phyloP scores from a whole-genome alignment of 2,888 invertebrate genomes.

The Polyploca ridens region DNA sequence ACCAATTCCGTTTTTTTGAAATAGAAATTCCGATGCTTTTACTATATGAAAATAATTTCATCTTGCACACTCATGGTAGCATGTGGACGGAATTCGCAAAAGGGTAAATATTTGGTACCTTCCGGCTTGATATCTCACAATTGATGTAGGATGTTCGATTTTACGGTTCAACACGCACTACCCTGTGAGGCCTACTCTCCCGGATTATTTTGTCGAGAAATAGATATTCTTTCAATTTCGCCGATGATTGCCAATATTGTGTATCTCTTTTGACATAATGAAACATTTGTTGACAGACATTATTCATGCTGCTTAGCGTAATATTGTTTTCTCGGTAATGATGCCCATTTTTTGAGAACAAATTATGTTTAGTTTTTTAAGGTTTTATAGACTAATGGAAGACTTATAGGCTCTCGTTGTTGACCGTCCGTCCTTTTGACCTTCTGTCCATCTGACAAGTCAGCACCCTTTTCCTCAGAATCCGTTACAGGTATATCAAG shows the following conservation, averaged over 20 bases:
- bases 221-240: background rate
- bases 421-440: too few species aligned
- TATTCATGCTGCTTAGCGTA: background rate
- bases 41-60: too few species aligned
- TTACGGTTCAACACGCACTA: conserved; percentile 33
- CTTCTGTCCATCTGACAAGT: too few species aligned
- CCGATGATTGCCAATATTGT: conserved; percentile 3
- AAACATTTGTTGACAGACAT: background rate
- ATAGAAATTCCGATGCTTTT: too few species aligned
- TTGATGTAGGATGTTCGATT: conserved; percentile 34
- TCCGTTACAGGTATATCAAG: too few species aligned
- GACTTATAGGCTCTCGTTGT: too few species aligned
- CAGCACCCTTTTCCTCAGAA: too few species aligned
- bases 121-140: conserved; percentile 22
- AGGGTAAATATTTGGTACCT: conserved; percentile 19
- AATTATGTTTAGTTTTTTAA: too few species aligned
- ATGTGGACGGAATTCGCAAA: conserved; percentile 15
- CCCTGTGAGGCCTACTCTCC: conserved; percentile 9
- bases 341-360: background rate
- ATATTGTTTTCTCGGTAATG: background rate
- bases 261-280: background rate
- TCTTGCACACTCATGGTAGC: background rate
- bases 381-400: too few species aligned
- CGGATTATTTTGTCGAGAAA: conserved; percentile 8
- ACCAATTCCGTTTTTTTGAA: too few species aligned